phyloP scores from a whole-genome alignment of 1,140 invertebrate species.

The Centruroides sculpturatus region DNA sequence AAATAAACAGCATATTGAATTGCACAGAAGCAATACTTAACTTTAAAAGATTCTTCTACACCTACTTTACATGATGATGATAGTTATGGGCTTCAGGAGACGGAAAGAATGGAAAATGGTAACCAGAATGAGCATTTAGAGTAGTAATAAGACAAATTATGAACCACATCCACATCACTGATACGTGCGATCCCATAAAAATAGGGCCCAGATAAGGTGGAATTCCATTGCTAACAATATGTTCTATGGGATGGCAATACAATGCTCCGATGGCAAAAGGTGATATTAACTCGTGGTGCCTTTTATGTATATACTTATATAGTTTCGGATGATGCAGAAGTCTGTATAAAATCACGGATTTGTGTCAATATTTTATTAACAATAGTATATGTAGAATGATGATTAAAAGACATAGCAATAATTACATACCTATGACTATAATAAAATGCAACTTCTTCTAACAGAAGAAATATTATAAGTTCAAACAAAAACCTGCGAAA shows the following conservation, averaged over 20 bases:
- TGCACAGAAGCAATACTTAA: too few relatives aligned
- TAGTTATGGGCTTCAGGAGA: constrained; percentile 32
- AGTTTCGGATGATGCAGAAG: constrained; percentile 26
- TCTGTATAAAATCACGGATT: constrained; percentile 13
- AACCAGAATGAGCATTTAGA: constrained; percentile 29
- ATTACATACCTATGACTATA: too few relatives aligned
- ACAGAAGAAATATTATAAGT: constrained; percentile 7
- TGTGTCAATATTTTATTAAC: too few relatives aligned
- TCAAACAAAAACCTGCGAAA: neutral
- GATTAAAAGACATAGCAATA: too few relatives aligned
- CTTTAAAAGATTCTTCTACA: constrained; percentile 22
- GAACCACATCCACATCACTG: constrained; percentile 28
- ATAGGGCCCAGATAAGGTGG: constrained; percentile 27
- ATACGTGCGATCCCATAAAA: constrained; percentile 26
- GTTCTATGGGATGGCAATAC: constrained; percentile 31
- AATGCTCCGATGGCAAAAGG: constrained; percentile 28
- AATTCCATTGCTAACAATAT: constrained; percentile 27
- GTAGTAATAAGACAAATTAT: constrained; percentile 26
- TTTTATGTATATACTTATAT: constrained; percentile 29
- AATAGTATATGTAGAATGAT: too few relatives aligned
- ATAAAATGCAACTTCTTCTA: too few relatives aligned
- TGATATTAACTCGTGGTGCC: constrained; percentile 31
- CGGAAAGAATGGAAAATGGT: constrained; percentile 30
- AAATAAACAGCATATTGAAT: constrained; percentile 3
- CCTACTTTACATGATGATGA: constrained; percentile 24